phyloP scores from a whole-genome alignment of 2,888 invertebrate species.

The Cinara cedri region DNA sequence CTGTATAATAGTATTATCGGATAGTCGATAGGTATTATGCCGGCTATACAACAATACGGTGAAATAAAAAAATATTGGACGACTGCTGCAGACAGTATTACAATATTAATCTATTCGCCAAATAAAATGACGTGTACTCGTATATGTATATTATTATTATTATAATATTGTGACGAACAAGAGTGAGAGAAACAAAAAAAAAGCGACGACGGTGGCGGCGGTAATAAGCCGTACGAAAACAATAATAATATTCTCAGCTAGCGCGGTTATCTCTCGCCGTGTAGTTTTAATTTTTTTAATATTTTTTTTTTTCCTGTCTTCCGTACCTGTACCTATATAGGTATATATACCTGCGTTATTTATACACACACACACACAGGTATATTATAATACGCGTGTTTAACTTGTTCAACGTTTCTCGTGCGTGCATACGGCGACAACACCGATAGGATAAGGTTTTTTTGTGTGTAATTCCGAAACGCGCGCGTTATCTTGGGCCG shows the following conservation, averaged over 20 bases:
- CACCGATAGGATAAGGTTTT: conserved; percentile 51
- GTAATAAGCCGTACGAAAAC: background rate
- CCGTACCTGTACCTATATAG: background rate
- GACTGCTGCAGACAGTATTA: too few species aligned
- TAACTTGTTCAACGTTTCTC: conserved; percentile 43
- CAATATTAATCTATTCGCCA: too few species aligned
- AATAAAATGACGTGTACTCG: too few species aligned
- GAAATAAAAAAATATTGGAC: too few species aligned
- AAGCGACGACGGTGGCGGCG: background rate
- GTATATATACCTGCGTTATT: background rate
- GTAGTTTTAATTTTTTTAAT: conserved; percentile 7
- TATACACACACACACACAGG: background rate
- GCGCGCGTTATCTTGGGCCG: conserved; percentile 37
- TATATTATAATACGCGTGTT: conserved; percentile 24
- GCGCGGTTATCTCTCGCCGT: conserved; percentile 38
- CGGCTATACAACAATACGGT: too few species aligned
- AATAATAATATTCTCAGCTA: conserved; percentile 12
- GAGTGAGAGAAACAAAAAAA: conserved; percentile 6
- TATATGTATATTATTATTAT: too few species aligned
- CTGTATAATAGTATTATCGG: too few species aligned
- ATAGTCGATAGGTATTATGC: too few species aligned
- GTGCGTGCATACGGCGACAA: background rate
- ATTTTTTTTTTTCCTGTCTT: conserved; percentile 9
- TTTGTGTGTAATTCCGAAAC: conserved; percentile 30
- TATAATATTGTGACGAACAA: background rate